Evolutionary conservation across 2,797 vertebrate species (phyloP), one percentile per base, ranked within the genome.

Genomic region (Labroides dimidiatus): DNA sequence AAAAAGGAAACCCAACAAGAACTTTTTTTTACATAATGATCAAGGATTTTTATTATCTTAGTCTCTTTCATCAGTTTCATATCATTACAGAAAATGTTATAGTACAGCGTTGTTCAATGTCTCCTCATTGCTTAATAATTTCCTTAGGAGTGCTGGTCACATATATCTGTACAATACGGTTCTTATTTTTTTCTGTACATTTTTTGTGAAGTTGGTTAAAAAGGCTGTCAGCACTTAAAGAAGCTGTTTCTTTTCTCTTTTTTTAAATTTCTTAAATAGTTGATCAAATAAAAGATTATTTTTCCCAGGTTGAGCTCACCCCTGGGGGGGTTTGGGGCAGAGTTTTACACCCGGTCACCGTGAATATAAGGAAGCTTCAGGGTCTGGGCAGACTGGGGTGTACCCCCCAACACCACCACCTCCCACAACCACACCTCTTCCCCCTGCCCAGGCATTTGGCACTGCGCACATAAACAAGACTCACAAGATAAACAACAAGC

Each of bases 21-120:
- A 86, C 73, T 79, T 84, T 92, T 96, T 97, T 96, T 97, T 98
- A 97, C 95, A 98, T 99, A 99, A 98, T 98, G 96, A 97, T 96
- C 96, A 96, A 98, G 96, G 95, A 96, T 93, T 94, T 94, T 97
- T 97, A 94, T 94, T 94, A 93, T 94, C 89, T 94, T 93, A 90
- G 96, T 97, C 96, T 98, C 97, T 97, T 95, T 97, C 96, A 94
- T 97, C 96, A 95, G 96, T 96, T 98, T 98, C 95, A 96, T 98
- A 97, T 99, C 96, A 96, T 99, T 98, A 99, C 98, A 99, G 97
- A 99, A 99, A 99, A 99, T 96, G 96, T 98, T 99, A 99, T 99
- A 96, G 96, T 99, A 99, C 97, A 99, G 97, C 96, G 93, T 97
- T 96, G 95, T 97, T 98, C 95, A 97, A 97, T 96, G 95, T 96